Conservation (phyloP, 2,113 vertebrate genomes). For the Chrysochloris asiatica region DNA sequence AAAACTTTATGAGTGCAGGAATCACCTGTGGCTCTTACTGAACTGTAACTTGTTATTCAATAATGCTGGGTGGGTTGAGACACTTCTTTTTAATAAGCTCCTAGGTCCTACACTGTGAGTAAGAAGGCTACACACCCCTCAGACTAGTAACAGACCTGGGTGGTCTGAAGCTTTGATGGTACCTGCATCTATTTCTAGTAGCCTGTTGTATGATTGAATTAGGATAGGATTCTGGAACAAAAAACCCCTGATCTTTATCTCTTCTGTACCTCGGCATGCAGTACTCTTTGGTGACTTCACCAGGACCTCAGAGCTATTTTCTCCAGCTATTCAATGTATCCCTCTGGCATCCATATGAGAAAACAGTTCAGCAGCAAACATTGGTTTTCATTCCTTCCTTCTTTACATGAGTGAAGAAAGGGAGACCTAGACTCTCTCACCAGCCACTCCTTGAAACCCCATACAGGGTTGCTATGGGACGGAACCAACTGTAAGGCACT, state of each 20-base stretch:
- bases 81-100: neutral
- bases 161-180: neutral
- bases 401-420: neutral
- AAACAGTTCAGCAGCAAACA: neutral
- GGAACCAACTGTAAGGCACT: too few species aligned
- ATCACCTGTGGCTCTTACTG: neutral
- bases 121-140: too few species aligned
- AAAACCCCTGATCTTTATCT: neutral
- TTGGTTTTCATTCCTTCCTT: neutral
- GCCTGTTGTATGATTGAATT: neutral
- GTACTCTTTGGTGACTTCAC: neutral
- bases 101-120: too few species aligned
- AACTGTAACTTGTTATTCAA: neutral
- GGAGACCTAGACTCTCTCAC: neutral
- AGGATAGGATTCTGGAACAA: neutral
- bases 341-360: neutral
- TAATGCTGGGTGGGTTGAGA: neutral
- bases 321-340: neutral
- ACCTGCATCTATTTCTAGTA: neutral
- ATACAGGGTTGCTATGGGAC: too few species aligned
- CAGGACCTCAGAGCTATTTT: neutral
- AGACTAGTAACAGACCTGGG: accelerated
- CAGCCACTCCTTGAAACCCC: too few species aligned
- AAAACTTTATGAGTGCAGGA: neutral
- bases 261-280: neutral